A percentile compares a stretch with the other conserved stretches of the same genome.
These are phyloP conservation scores for Drosophila bocki DNA, from an alignment of 1,140 invertebrate species.

Conservation along the genomic window DNA sequence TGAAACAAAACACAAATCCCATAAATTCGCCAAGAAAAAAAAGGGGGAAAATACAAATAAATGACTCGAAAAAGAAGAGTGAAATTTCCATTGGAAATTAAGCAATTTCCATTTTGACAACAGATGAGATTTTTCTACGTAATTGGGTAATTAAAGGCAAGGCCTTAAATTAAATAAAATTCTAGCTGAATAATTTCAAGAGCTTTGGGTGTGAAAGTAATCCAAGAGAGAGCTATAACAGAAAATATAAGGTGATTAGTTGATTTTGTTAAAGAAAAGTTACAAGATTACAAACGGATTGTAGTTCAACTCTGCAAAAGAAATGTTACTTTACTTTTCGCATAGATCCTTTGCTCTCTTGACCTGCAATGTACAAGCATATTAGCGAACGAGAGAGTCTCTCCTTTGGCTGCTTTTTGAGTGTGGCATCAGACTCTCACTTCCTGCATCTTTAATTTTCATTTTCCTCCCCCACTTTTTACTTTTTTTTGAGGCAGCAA, in stretches of 20 bases:
- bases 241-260: not conserved
- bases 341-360: too few relatives aligned
- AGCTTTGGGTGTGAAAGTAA: not conserved
- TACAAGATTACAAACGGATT: not conserved
- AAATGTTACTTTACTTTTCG: too few relatives aligned
- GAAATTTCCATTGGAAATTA: constrained; percentile 50
- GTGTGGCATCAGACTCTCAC: not conserved
- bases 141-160: constrained; percentile 17
- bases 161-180: constrained; percentile 13
- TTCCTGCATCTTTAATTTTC: constrained; percentile 1
- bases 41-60: constrained; percentile 43
- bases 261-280: not conserved
- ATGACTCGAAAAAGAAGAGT: constrained; percentile 23
- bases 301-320: not conserved
- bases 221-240: not conserved
- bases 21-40: constrained; percentile 62
- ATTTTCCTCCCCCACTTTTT: not conserved
- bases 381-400: not conserved
- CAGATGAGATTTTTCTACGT: constrained; percentile 20
- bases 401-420: not conserved
- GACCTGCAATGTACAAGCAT: not conserved
- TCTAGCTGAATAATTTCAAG: not conserved
- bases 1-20: constrained; percentile 58
- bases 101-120: constrained; percentile 44
- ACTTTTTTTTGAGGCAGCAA: constrained; percentile 31